Conservation (phyloP, 2,113 vertebrate species). For the Syrmaticus mikado region DNA sequence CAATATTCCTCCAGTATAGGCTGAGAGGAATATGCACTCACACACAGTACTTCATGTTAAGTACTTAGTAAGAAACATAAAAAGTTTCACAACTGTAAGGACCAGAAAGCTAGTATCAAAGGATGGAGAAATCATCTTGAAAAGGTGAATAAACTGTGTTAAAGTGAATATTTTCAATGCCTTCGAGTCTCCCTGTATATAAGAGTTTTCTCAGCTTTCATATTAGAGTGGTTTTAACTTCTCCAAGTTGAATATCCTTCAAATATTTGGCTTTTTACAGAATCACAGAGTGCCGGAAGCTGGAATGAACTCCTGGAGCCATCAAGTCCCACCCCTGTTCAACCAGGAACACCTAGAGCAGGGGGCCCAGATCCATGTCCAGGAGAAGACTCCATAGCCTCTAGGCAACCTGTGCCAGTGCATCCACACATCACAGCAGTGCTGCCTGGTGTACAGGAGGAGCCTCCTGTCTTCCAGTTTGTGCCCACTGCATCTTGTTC, state of each 20-base stretch:
- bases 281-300: neutral
- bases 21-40: neutral
- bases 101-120: neutral
- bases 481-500: neutral
- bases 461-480: neutral
- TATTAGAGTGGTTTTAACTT: neutral
- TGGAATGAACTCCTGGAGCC: neutral
- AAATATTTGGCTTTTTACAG: neutral
- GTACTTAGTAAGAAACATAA: neutral
- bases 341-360: neutral
- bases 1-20: neutral
- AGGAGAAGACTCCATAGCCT: neutral
- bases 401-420: neutral
- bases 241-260: neutral
- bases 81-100: neutral
- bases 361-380: neutral
- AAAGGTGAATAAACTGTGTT: neutral
- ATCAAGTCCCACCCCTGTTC: neutral
- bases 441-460: neutral
- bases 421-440: neutral
- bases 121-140: neutral
- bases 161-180: neutral
- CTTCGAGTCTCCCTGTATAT: neutral
- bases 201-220: no score
- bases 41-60: neutral